Evolutionary conservation across 2,113 vertebrate species (phyloP).

Genomic region (Hippoglossus stenolepis): DNA sequence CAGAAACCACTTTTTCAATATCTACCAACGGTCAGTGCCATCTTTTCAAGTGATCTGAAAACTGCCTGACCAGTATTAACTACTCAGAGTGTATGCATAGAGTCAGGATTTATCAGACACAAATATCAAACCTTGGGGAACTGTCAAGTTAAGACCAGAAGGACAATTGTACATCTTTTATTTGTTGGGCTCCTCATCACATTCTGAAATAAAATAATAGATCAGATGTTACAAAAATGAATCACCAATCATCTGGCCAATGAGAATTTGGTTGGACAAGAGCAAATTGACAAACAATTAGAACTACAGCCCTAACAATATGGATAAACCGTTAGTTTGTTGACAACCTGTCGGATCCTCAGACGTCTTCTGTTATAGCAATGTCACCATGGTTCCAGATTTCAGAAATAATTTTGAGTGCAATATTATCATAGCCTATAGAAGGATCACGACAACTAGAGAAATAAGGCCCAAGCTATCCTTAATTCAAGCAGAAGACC

Average conservation of each 20-base stretch:
- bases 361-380: not conserved
- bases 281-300: not conserved
- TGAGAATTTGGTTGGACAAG: not conserved
- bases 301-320: not conserved
- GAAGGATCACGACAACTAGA: not conserved
- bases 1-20: not conserved
- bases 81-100: not conserved
- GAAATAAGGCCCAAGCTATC: not conserved
- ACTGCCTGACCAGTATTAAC: not conserved
- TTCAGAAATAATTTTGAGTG: not conserved
- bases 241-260: too few relatives aligned
- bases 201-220: too few relatives aligned
- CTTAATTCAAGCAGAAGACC: not conserved
- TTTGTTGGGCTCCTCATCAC: too few relatives aligned
- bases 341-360: not conserved
- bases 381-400: not conserved
- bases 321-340: not conserved
- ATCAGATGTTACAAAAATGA: too few relatives aligned
- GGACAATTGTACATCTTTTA: not conserved
- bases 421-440: not conserved
- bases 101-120: not conserved
- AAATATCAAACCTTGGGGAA: not conserved
- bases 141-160: not conserved
- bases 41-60: too few relatives aligned
- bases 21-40: too few relatives aligned